These are phyloP conservation scores for Torymus tubicola DNA, from an alignment of 2,888 invertebrate genomes.

Conservation along the genomic window DNA sequence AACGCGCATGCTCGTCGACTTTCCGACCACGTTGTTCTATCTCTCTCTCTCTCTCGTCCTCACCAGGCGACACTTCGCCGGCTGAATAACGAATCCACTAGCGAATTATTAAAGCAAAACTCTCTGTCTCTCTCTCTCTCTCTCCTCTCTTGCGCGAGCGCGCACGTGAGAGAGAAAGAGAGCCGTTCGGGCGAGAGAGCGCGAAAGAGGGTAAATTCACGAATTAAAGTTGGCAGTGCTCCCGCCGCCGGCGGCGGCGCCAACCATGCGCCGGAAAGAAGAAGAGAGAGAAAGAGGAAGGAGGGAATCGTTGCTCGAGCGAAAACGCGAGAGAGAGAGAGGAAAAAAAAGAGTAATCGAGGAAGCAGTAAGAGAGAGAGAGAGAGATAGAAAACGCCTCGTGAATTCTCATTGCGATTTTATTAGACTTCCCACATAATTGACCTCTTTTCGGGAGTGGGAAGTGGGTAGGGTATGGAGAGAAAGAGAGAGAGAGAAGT, in stretches of 20 bases:
- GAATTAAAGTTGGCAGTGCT: conserved; percentile 56
- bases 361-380: background rate
- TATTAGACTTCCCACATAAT: conserved; percentile 49
- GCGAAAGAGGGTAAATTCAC: conserved; percentile 52
- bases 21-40: too few relatives aligned
- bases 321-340: background rate
- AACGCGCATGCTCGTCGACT: too few relatives aligned
- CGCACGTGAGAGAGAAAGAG: conserved; percentile 27
- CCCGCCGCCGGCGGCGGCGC: conserved; percentile 48
- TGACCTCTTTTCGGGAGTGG: conserved; percentile 44
- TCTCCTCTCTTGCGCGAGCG: background rate
- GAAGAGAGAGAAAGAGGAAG: conserved; percentile 10
- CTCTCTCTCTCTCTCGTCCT: too few relatives aligned
- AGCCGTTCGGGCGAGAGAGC: background rate
- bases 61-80: background rate
- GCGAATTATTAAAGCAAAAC: conserved; percentile 22
- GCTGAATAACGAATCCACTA: conserved; percentile 4
- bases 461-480: too few relatives aligned
- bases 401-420: conserved; percentile 46
- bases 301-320: conserved; percentile 11
- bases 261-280: background rate
- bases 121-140: background rate
- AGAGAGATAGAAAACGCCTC: conserved; percentile 20
- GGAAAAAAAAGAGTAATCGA: conserved; percentile 38
- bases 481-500: too few relatives aligned